These are phyloP conservation scores for Oncopeltus fasciatus DNA, from an alignment of 1,140 invertebrate genomes.

Conservation along the genomic window DNA sequence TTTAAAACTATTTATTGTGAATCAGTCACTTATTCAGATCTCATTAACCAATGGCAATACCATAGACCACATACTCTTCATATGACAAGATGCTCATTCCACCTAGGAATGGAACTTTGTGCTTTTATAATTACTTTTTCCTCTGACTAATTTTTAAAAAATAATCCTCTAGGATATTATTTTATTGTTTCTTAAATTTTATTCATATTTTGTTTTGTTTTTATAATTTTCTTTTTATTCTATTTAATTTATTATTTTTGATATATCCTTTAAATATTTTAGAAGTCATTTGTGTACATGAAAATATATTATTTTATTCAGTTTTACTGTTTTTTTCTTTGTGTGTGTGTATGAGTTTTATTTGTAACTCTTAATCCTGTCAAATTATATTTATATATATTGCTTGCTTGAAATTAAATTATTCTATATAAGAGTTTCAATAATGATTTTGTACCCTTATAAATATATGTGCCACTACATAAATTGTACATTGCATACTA, in stretches of 20 bases:
- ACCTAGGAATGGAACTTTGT: background rate
- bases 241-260: background rate
- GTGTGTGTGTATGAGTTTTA: too few relatives aligned
- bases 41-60: background rate
- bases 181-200: background rate
- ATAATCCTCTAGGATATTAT: background rate
- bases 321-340: too few relatives aligned
- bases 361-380: too few relatives aligned
- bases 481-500: too few relatives aligned
- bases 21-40: background rate
- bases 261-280: background rate
- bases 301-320: too few relatives aligned
- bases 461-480: too few relatives aligned
- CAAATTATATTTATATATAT: too few relatives aligned
- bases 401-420: too few relatives aligned
- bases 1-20: background rate
- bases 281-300: too few relatives aligned
- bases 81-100: conserved; percentile 2
- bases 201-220: background rate
- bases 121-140: background rate
- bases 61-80: background rate
- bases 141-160: background rate
- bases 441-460: too few relatives aligned
- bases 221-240: background rate
- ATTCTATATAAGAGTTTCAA: too few relatives aligned